Conservation (phyloP, 53 echinoderm and acorn worm genomes). For the Arbacia lixula region DNA sequence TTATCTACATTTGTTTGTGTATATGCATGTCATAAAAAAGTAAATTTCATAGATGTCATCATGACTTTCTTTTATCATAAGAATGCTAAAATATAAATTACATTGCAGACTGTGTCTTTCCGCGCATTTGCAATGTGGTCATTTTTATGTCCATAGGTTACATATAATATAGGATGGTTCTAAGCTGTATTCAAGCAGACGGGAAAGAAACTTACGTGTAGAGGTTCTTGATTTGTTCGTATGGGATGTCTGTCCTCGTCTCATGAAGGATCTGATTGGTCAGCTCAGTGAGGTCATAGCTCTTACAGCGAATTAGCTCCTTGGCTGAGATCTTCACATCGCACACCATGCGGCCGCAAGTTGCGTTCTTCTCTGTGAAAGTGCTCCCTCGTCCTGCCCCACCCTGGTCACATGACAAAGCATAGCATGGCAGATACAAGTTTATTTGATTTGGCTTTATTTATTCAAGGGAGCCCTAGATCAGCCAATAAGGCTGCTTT, state of each 20-base stretch:
- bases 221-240: conserved; percentile 93
- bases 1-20: no score
- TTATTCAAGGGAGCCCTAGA: no score
- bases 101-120: no score
- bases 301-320: conserved; percentile 93
- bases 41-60: no score
- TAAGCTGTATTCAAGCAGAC: background rate
- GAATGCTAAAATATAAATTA: no score
- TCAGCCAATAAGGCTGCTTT: no score
- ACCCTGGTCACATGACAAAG: no score
- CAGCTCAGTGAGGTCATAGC: conserved; percentile 91
- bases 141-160: background rate
- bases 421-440: no score
- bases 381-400: conserved; percentile 77
- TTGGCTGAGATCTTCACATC: conserved; percentile 97
- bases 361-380: conserved; percentile 92
- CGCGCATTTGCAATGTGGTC: no score
- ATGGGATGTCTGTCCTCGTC: conserved; percentile 80
- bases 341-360: conserved; percentile 91
- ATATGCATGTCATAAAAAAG: no score
- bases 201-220: conserved; percentile 71
- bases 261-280: conserved; percentile 76
- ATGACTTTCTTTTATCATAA: no score
- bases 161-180: background rate
- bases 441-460: no score